Evolutionary conservation across 2,888 invertebrate genomes (phyloP).

Genomic region (Rutpela maculata): DNA sequence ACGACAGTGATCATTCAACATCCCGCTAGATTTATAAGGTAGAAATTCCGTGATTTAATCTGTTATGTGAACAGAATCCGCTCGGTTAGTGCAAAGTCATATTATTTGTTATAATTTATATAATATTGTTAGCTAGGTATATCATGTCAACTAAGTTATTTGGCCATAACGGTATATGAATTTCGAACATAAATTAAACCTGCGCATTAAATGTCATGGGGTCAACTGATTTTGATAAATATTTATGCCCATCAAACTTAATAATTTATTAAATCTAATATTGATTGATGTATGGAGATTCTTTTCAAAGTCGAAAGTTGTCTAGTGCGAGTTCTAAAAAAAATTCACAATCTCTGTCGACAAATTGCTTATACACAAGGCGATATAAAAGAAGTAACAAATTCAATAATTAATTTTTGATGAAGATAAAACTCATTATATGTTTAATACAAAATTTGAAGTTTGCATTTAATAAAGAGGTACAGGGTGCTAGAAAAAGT

Average conservation of each 20-base stretch:
- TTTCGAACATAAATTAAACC: slow-evolving; percentile 17
- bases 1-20: slow-evolving; percentile 22
- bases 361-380: neutral
- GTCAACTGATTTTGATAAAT: slow-evolving; percentile 20
- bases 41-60: slow-evolving; percentile 32
- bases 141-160: slow-evolving; percentile 30
- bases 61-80: slow-evolving; percentile 23
- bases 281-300: slow-evolving; percentile 23
- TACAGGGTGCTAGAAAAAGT: no score
- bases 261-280: slow-evolving; percentile 33
- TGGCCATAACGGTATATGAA: slow-evolving; percentile 30
- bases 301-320: neutral
- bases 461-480: no score
- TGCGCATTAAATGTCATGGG: slow-evolving; percentile 1
- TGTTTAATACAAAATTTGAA: no score
- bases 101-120: slow-evolving; percentile 23
- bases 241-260: slow-evolving; percentile 17
- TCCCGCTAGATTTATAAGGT: slow-evolving; percentile 29
- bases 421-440: no score
- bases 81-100: slow-evolving; percentile 7
- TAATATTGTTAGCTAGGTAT: slow-evolving; percentile 5
- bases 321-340: neutral
- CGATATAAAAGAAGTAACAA: neutral
- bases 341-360: neutral
- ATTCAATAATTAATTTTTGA: no score